Evolutionary conservation across 2,888 invertebrate genomes (phyloP), one percentile per base, ranked within the genome.

Genomic region (Leptinotarsa rubiginosa): DNA sequence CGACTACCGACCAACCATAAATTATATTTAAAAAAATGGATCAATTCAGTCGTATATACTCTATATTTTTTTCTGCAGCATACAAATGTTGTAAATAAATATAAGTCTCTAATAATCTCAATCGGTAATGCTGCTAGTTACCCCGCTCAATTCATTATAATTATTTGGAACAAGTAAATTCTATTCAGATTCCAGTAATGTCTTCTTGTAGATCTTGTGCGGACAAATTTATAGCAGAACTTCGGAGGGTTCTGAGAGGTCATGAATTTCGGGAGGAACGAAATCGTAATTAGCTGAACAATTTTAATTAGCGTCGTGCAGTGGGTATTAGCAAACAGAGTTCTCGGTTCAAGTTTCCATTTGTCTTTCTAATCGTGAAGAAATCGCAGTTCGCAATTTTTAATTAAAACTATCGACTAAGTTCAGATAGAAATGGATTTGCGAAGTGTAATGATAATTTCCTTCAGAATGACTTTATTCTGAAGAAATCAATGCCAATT

Each of bases 281-380:
- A 78, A 78, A 77, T 76, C 75, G 80, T 76, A 81, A 81, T 80
- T 81, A 80, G 79, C 75, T 75, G 77, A 80, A 79, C 81, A 81
- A 79, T 81, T 81, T 81, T 80, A 81, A 81, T 81, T 81, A 81
- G 79, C 74, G 77, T 77, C 75, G 78, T 80, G 77, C 79, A 74
- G 72, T 75, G 75, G 56, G 78, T 80, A 79, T 80, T 74, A 75
- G 79, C 79, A 76, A 79, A 81, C 79, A 78, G 77, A 79, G 78
- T 79, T 80, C 75, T 73, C 67, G 74, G 75, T 78, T 81, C 69
- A 74, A 80, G 72, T 79, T 78, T 73, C 73, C 74, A 78, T 80
- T 81, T 80, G 78, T 80, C 79, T 79, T 79, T 76, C 77, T 77
- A 80, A 79, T 78, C 77, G 77, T 72, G 69, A 71, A 47, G 73